Evolutionary conservation across 2,113 vertebrate genomes (phyloP), one percentile per base, ranked within the genome.

Genomic region (Channa maculata): DNA sequence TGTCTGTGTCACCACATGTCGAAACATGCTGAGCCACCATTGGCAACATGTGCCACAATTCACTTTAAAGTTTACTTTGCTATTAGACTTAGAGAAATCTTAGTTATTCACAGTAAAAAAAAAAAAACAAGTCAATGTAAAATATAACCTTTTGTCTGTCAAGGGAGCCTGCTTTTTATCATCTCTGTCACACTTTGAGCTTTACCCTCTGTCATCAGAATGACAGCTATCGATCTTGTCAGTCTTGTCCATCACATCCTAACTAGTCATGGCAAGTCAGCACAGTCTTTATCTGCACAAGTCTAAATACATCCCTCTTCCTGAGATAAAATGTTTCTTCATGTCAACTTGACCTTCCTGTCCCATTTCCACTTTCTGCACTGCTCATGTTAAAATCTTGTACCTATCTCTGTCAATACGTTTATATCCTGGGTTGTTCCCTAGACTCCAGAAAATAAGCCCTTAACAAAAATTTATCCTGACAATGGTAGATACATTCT

Each of bases 21-120:
- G 60, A 41, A 81, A 82, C 70, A 5, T 71, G 80, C 61, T 67
- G n/a, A 36, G 5, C 15, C 15, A 41, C 13, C 64, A 49, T 14
- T 24, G 41, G 12, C n/a, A 53, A 12, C 34, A 36, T 53, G 58
- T n/a, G 44, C 11, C 7, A 2, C 37, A 48, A 52, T 39, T 57
- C 68, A 15, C 8, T n/a, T 24, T 24, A 24, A 24, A 24, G 1
- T 24, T 24, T 24, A 24, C 24, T 24, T 24, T 24, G 24, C 24
- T 24, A 24, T 24, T 24, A 24, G 24, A 24, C 24, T 24, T 24
- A 24, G 24, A 24, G 24, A 24, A 24, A 24, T 24, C 24, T 24
- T 24, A 24, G 24, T 24, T 24, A 24, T 24, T 24, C 24, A 1
- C 24, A 24, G 1, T 24, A 24, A 24, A 24, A 24, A 24, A 24